Conservation (phyloP, 2,888 invertebrate genomes). For the Diarsia brunnea region DNA sequence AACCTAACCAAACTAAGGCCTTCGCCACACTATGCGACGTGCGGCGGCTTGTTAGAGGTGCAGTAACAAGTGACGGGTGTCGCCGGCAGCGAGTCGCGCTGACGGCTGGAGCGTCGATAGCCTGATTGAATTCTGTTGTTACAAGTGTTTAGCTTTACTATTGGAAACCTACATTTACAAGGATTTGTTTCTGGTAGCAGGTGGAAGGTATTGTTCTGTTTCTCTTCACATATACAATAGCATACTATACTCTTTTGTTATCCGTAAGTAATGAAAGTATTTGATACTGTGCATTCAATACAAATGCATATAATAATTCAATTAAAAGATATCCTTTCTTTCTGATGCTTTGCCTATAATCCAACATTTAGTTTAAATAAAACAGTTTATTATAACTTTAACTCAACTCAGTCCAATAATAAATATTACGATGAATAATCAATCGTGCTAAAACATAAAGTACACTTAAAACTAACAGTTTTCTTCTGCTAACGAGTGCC, state of each 20-base stretch:
- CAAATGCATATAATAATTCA: neutral
- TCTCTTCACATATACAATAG: neutral
- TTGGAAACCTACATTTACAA: slow-evolving; percentile 11
- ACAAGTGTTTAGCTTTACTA: slow-evolving; percentile 38
- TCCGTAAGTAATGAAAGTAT: neutral
- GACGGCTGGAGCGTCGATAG: slow-evolving; percentile 68
- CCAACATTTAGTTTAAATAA: neutral
- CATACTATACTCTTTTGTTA: neutral
- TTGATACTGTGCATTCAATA: neutral
- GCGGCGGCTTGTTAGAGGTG: slow-evolving; percentile 80
- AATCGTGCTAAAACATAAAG: neutral
- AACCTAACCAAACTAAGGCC: slow-evolving; percentile 34
- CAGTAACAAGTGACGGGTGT: slow-evolving; percentile 84
- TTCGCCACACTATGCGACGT: slow-evolving; percentile 55
- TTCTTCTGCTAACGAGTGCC: slow-evolving; percentile 3
- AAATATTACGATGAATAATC: neutral
- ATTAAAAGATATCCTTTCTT: neutral
- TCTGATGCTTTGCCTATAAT: neutral
- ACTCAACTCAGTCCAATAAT: neutral
- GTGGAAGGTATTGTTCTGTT: neutral
- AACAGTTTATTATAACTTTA: neutral
- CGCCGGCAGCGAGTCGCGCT: slow-evolving; percentile 71
- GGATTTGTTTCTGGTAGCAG: neutral
- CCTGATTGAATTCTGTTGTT: slow-evolving; percentile 68
- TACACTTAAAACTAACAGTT: slow-evolving; percentile 9